phyloP scores from a whole-genome alignment of 2,113 vertebrate species.

The Gopherus flavomarginatus region DNA sequence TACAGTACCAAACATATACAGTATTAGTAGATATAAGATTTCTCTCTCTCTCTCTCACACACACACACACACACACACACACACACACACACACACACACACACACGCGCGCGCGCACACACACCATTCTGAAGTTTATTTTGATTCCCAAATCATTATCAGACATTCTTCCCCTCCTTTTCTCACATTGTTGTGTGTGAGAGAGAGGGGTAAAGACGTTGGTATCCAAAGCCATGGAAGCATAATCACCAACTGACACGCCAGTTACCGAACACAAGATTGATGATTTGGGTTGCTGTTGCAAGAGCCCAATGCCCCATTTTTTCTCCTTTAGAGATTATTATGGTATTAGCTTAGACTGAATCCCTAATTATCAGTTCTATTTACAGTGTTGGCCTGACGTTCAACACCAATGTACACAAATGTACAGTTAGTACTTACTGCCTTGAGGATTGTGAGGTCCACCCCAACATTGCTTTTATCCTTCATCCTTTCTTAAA shows the following conservation, averaged over 20 bases:
- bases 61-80: not conserved
- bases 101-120: not conserved
- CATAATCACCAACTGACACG: conserved; percentile 20
- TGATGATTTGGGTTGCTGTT: conserved; percentile 25
- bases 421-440: not conserved
- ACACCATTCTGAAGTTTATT: not conserved
- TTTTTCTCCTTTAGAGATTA: not conserved
- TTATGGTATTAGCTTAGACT: conserved; percentile 21
- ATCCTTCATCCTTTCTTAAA: not conserved
- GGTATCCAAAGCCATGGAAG: conserved; percentile 32
- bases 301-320: not conserved
- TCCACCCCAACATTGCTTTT: not conserved
- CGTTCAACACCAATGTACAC: not conserved
- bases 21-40: not conserved
- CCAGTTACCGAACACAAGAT: not conserved
- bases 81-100: too few species aligned
- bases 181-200: not conserved
- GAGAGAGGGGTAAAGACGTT: conserved; percentile 34
- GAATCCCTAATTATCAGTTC: conserved; percentile 9
- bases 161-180: not conserved
- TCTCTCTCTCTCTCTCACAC: too few species aligned
- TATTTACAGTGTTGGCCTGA: not conserved
- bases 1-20: not conserved
- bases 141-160: not conserved
- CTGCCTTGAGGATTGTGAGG: not conserved